Percentiles rank a stretch among this genome's conserved stretches.
These are phyloP conservation scores for Drosophila birchii DNA, from an alignment of 2,888 invertebrate genomes.

Conservation along the genomic window DNA sequence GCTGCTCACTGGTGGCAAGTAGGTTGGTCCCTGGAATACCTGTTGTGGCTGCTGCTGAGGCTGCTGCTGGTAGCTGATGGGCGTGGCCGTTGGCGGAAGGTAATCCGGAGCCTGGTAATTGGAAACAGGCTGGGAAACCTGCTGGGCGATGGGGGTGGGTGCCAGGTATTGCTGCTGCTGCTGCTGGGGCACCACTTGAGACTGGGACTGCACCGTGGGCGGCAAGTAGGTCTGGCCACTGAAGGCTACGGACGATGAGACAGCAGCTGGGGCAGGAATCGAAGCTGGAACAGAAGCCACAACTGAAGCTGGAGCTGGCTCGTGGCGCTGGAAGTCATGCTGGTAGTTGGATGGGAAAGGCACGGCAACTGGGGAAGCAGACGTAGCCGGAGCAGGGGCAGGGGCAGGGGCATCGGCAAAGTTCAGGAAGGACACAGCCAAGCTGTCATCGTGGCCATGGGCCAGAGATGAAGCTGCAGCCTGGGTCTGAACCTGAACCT, in stretches of 20 bases:
- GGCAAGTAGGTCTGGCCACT: slow-evolving; percentile 58
- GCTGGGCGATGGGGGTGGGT: slow-evolving; percentile 33
- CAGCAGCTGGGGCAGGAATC: background rate
- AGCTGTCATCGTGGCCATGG: slow-evolving; percentile 59
- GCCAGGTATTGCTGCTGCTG: slow-evolving; percentile 55
- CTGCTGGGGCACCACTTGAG: slow-evolving; percentile 12
- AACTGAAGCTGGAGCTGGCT: background rate
- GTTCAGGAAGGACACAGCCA: slow-evolving; percentile 70
- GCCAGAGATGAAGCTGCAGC: slow-evolving; percentile 10
- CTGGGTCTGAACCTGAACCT: slow-evolving; percentile 23
- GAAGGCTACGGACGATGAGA: slow-evolving; percentile 10
- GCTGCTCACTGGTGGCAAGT: slow-evolving; percentile 57
- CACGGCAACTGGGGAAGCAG: slow-evolving; percentile 50
- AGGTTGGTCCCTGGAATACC: slow-evolving; percentile 52
- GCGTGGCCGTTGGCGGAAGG: slow-evolving; percentile 50
- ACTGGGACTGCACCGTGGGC: slow-evolving; percentile 41
- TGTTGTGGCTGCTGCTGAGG: slow-evolving; percentile 20
- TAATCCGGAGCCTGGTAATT: slow-evolving; percentile 54
- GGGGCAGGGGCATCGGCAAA: slow-evolving; percentile 51
- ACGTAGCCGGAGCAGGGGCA: slow-evolving; percentile 12
- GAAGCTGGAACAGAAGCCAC: background rate
- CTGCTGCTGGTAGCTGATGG: slow-evolving; percentile 33
- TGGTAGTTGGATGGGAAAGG: slow-evolving; percentile 74
- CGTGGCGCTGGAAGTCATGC: slow-evolving; percentile 63
- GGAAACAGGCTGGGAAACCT: slow-evolving; percentile 26